A percentile compares a stretch with the other conserved stretches of the same genome.
These are phyloP conservation scores for Drosophila jambulina DNA, from an alignment of 1,140 invertebrate species.

Conservation along the genomic window DNA sequence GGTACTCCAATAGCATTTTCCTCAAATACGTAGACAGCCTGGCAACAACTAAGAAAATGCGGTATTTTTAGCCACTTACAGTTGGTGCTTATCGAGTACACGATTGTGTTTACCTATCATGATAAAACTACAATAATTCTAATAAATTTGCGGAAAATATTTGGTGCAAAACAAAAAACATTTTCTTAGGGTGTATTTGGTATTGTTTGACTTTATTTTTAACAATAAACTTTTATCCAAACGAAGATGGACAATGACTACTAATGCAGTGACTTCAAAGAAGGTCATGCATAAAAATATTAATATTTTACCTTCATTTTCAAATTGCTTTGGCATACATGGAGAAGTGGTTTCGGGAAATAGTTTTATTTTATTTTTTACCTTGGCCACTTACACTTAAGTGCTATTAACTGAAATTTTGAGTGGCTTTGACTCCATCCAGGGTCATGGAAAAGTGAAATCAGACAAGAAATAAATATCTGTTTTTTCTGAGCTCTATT, in stretches of 20 bases:
- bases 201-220: background rate
- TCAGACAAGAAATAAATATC: conserved; percentile 17
- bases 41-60: conserved; percentile 31
- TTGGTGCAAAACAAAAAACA: background rate
- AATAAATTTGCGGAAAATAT: background rate
- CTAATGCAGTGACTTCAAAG: background rate
- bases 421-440: conserved; percentile 8
- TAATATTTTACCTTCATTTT: conserved; percentile 5
- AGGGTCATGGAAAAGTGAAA: conserved; percentile 28
- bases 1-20: conserved; percentile 34
- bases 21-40: conserved; percentile 40
- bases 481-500: conserved; percentile 14
- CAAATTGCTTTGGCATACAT: background rate
- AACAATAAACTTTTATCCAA: background rate
- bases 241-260: background rate
- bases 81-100: conserved; percentile 3
- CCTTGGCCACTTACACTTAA: background rate
- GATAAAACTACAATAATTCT: background rate
- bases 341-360: background rate
- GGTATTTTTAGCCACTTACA: conserved; percentile 19
- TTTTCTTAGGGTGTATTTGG: background rate
- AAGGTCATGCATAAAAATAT: conserved; percentile 1
- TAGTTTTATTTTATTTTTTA: background rate
- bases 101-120: background rate
- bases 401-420: background rate